phyloP scores from a whole-genome alignment of 2,888 invertebrate genomes.

The Clunio marinus region DNA sequence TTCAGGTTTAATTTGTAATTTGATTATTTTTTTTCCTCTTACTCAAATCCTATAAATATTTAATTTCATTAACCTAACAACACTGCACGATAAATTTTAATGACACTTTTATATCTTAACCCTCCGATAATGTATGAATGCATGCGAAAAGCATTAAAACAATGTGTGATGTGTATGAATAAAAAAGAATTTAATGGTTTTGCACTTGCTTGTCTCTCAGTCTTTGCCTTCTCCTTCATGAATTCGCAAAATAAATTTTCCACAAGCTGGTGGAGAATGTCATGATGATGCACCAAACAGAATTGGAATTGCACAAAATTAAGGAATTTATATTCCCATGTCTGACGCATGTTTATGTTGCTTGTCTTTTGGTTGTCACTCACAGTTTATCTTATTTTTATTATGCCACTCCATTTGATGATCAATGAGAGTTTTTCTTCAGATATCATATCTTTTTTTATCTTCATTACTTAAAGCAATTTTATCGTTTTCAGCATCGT shows the following conservation, averaged over 20 bases:
- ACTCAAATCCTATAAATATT: constrained; percentile 33
- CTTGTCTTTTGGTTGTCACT: constrained; percentile 47
- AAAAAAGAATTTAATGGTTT: too few species aligned
- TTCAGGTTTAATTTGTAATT: constrained; percentile 28
- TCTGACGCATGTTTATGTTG: constrained; percentile 49
- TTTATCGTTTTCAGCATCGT: neutral
- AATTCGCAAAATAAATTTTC: neutral
- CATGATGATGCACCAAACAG: constrained; percentile 24
- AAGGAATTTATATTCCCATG: neutral
- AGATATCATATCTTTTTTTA: neutral
- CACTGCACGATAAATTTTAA: constrained; percentile 32
- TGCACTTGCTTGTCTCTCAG: neutral
- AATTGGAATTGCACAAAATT: constrained; percentile 21
- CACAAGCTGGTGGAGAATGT: neutral
- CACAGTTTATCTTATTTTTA: constrained; percentile 46
- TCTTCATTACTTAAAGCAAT: neutral
- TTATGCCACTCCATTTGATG: constrained; percentile 42
- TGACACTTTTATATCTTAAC: constrained; percentile 20
- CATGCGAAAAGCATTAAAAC: constrained; percentile 9
- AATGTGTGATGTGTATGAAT: neutral
- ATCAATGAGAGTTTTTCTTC: constrained; percentile 35
- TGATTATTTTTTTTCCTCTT: constrained; percentile 43
- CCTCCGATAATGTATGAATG: neutral
- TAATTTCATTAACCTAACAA: constrained; percentile 38
- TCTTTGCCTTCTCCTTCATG: neutral